Evolutionary conservation across 1,140 invertebrate species (phyloP), one percentile per base, ranked within the genome.

Genomic region (Halictus rubicundus): DNA sequence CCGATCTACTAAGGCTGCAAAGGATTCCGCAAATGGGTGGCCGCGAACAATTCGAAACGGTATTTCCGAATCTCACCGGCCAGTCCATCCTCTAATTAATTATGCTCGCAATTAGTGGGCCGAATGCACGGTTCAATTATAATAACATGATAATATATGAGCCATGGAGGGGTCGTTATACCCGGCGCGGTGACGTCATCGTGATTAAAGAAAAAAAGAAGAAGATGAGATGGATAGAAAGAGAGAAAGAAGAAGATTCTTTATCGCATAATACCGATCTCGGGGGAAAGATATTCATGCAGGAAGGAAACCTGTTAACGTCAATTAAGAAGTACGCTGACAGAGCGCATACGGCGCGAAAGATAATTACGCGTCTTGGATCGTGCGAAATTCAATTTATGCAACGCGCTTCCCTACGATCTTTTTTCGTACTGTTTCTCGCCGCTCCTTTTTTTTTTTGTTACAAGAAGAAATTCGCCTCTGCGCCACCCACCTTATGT

Each of bases 111-210:
- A 86, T 86, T 86, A 86, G 83, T 68, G 84, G 32, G 66, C 84
- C 84, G 80, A 86, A 86, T 85, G 84, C 79, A 75, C 63, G 77
- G 70, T 86, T 81, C 84, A 80, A 86, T 87, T 86, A 86, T 86
- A 87, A 86, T 86, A 83, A 83, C 85, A 82, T 82, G 85, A 81
- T 86, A 81, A 81, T 86, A 86, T 68, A 75, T 81, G 78, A 83
- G 63, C 64, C 75, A 80, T 83, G 81, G 68, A 77, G 73, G 23
- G 84, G 81, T 87, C 85, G 72, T 87, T 87, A 82, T 79, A 86
- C 81, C 68, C 73, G 57, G 42, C 42, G 32, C 61, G 71, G 23
- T 61, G 52, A 78, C 79, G 82, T 78, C 80, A 70, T 78, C 39
- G 63, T 23, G 63, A 65, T 57, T 39, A n/a, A 73, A n/a, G 54